Conservation (phyloP, 2,113 vertebrate genomes). For the Melanotaenia duboulayi region DNA sequence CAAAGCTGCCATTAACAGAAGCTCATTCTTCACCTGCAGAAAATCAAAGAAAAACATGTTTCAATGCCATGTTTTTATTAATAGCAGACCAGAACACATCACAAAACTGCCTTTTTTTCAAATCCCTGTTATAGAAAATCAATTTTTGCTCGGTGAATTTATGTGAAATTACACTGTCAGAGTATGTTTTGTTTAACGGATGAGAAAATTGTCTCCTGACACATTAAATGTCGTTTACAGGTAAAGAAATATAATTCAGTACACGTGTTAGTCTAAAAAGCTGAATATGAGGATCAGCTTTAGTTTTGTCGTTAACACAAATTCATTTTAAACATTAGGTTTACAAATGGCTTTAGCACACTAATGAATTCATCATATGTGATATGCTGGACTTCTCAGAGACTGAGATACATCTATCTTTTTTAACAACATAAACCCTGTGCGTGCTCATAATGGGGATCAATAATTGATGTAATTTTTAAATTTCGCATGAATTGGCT, state of each 20-base stretch:
- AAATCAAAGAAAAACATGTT: slow-evolving; percentile 33
- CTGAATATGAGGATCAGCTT: not conserved
- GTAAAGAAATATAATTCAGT: not conserved
- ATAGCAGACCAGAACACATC: not conserved
- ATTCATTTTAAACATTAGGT: not conserved
- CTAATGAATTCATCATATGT: too few species aligned
- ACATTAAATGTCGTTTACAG: slow-evolving; percentile 44
- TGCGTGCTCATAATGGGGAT: too few species aligned
- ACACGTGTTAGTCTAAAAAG: not conserved
- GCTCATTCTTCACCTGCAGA: slow-evolving; percentile 8
- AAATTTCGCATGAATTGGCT: too few species aligned
- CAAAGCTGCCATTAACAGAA: slow-evolving; percentile 9
- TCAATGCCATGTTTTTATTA: slow-evolving; percentile 1
- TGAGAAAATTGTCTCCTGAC: slow-evolving; percentile 22
- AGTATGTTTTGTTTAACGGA: slow-evolving; percentile 6
- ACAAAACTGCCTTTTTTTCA: not conserved
- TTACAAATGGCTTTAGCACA: too few species aligned
- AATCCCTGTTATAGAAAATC: not conserved
- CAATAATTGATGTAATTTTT: too few species aligned
- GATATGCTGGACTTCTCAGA: too few species aligned
- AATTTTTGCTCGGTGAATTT: not conserved
- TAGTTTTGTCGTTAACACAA: not conserved
- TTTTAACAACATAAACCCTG: not conserved
- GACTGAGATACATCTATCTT: too few species aligned
- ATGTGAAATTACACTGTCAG: slow-evolving; percentile 20